phyloP scores from a whole-genome alignment of 2,113 vertebrate species.

The Myrmophylax atrothorax region DNA sequence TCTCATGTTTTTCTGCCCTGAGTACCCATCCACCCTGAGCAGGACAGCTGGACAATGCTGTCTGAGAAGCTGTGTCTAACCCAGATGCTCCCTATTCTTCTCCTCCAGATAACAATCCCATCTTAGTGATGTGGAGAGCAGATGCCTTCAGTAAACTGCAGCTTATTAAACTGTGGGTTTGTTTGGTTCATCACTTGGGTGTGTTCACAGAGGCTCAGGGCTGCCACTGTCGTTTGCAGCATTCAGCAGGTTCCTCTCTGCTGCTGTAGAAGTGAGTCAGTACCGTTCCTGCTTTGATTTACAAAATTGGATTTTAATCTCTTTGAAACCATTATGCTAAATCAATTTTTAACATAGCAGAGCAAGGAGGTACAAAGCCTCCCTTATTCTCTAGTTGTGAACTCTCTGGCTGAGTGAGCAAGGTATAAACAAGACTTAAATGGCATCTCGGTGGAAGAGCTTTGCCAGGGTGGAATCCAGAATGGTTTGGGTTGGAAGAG shows the following conservation, averaged over 20 bases:
- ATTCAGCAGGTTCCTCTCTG: conserved; percentile 33
- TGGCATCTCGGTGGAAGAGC: neutral
- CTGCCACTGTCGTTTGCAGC: neutral
- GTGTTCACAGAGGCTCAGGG: conserved; percentile 4
- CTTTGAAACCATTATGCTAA: conserved; percentile 71
- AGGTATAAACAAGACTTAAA: conserved; percentile 34
- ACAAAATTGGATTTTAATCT: conserved; percentile 68
- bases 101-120: neutral
- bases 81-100: neutral
- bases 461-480: neutral
- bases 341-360: conserved; percentile 67
- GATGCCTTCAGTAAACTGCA: neutral
- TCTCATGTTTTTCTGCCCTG: neutral
- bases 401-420: conserved; percentile 43
- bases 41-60: neutral
- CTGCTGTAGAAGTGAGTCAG: conserved; percentile 40
- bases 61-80: neutral
- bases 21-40: neutral
- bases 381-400: conserved; percentile 49
- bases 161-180: neutral
- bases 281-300: conserved; percentile 65
- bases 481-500: neutral
- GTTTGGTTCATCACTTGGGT: conserved; percentile 41
- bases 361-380: conserved; percentile 64
- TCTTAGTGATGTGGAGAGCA: neutral